phyloP scores from a whole-genome alignment of 1,140 invertebrate species.

The Camponotus pennsylvanicus region DNA sequence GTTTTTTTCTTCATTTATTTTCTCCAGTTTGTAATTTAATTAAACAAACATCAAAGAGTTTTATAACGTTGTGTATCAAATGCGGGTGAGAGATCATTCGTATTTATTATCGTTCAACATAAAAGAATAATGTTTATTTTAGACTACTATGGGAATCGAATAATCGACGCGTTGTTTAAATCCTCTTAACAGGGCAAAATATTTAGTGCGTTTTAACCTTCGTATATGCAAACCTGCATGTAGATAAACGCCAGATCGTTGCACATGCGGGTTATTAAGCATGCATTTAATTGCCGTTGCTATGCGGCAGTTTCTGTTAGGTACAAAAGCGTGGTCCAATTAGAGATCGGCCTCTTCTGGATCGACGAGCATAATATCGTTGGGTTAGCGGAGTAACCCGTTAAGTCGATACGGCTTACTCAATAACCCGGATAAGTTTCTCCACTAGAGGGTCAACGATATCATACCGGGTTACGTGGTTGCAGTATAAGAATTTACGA shows the following conservation, averaged over 20 bases:
- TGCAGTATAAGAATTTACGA: not conserved
- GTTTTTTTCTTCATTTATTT: not conserved
- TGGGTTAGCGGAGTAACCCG: conserved; percentile 3
- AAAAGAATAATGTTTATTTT: conserved; percentile 7
- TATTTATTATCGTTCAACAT: too few relatives aligned
- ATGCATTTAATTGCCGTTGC: conserved; percentile 30
- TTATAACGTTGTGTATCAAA: not conserved
- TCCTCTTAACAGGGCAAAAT: not conserved
- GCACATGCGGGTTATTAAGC: conserved; percentile 39
- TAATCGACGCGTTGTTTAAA: not conserved
- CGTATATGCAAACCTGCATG: not conserved
- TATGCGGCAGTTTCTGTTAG: conserved; percentile 1
- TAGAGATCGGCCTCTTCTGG: conserved; percentile 51
- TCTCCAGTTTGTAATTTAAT: not conserved
- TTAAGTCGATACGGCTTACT: conserved; percentile 41
- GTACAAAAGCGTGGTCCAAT: conserved; percentile 40
- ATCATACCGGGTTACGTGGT: not conserved
- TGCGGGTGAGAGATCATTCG: not conserved
- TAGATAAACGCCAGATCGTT: conserved; percentile 11
- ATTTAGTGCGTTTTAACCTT: conserved; percentile 13
- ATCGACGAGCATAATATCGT: conserved; percentile 11
- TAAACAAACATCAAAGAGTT: not conserved
- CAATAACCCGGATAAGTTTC: conserved; percentile 35
- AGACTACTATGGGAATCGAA: not conserved
- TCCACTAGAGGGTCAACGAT: not conserved